A percentile compares a stretch with the other conserved stretches of the same genome.
These are phyloP conservation scores for Darevskia nairensis DNA, from an alignment of 2,797 vertebrate genomes.

Conservation along the genomic window DNA sequence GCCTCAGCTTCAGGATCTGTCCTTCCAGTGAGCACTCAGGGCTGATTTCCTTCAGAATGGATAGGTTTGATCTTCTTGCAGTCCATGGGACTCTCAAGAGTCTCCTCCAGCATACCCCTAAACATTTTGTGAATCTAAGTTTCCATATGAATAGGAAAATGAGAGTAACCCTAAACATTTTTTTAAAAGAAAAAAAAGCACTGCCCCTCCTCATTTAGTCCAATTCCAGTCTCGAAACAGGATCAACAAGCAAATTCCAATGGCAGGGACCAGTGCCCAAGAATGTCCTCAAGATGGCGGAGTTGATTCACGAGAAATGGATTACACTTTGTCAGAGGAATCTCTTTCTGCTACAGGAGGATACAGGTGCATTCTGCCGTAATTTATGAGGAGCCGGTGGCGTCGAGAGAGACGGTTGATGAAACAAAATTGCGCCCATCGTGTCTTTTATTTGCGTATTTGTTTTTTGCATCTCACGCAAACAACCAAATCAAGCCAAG, in stretches of 20 bases:
- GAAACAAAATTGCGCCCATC: background rate
- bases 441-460: background rate
- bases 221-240: too few species aligned
- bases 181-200: too few species aligned
- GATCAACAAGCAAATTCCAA: background rate
- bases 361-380: background rate
- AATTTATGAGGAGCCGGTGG: background rate
- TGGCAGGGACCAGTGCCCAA: accelerated
- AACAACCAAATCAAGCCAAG: background rate
- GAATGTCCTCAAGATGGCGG: constrained; percentile 68
- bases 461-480: background rate
- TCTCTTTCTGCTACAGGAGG: background rate
- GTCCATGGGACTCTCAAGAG: too few species aligned
- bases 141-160: too few species aligned
- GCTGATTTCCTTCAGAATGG: too few species aligned
- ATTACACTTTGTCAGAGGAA: background rate
- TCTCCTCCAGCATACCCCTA: too few species aligned
- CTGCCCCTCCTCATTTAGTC: too few species aligned
- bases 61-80: too few species aligned
- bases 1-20: too few species aligned
- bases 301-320: background rate
- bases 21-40: too few species aligned
- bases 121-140: too few species aligned
- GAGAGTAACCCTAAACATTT: too few species aligned
- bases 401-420: background rate